A percentile compares a stretch with the other conserved stretches of the same genome.
These are phyloP conservation scores for Hydrochoerus hydrochaeris DNA, from an alignment of 2,113 vertebrate species.

Conservation along the genomic window DNA sequence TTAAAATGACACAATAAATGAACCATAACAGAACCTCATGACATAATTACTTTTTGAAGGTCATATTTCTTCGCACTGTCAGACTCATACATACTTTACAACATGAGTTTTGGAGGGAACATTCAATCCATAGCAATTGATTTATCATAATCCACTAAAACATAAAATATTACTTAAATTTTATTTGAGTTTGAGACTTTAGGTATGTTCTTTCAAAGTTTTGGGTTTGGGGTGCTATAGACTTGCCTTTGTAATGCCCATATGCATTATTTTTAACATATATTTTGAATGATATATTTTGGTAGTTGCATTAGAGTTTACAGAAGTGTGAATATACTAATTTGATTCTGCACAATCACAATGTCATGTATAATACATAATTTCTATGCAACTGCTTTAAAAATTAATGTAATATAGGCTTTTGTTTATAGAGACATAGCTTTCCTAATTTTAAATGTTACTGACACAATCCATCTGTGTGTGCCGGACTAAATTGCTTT, in stretches of 20 bases:
- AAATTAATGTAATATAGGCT: slow-evolving; percentile 6
- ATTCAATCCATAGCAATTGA: neutral
- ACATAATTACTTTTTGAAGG: neutral
- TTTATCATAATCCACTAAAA: neutral
- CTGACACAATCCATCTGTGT: slow-evolving; percentile 78
- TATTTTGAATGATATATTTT: neutral
- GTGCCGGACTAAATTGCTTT: slow-evolving; percentile 75
- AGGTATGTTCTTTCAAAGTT: neutral
- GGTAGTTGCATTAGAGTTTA: neutral
- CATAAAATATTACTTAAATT: neutral
- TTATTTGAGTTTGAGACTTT: slow-evolving; percentile 18
- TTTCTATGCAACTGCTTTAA: neutral
- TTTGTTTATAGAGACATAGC: slow-evolving; percentile 30
- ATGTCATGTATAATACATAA: neutral
- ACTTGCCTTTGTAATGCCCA: neutral
- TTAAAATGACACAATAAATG: no score
- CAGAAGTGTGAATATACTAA: neutral
- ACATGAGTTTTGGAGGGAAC: neutral
- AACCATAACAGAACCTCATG: no score
- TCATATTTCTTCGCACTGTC: neutral
- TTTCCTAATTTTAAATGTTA: slow-evolving; percentile 75
- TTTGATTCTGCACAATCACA: neutral
- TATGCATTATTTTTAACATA: neutral
- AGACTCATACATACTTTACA: neutral
- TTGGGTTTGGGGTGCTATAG: neutral